Evolutionary conservation across 2,113 vertebrate genomes (phyloP).

Genomic region (Dermatemys mawii): DNA sequence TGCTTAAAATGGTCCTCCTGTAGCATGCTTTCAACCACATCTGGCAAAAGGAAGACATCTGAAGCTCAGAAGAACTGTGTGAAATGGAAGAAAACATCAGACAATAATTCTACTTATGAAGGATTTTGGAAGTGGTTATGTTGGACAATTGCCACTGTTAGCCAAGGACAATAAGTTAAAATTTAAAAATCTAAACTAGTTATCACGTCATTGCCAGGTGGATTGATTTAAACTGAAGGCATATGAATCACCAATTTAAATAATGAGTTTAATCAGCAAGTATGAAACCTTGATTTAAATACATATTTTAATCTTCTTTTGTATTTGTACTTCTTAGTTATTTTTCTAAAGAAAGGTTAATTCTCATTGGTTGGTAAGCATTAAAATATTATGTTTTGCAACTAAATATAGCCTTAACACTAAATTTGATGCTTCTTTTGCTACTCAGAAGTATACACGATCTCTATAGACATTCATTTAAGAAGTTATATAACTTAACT

Average conservation of each 20-base stretch:
- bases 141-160: neutral
- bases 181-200: neutral
- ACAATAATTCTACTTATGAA: neutral
- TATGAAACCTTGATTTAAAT: neutral
- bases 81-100: neutral
- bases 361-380: no score
- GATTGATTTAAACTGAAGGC: neutral
- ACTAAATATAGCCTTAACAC: no score
- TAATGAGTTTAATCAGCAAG: neutral
- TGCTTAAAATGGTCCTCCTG: neutral
- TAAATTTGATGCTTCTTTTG: no score
- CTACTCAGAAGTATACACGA: no score
- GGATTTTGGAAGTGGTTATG: neutral
- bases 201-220: neutral
- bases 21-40: neutral
- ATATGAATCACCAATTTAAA: no score
- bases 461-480: no score
- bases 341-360: no score
- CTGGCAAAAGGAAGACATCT: neutral
- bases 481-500: no score
- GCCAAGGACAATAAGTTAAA: neutral
- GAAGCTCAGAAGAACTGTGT: neutral
- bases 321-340: no score
- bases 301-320: no score
- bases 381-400: no score